Percentiles rank a stretch among this genome's conserved stretches.
Conservation (phyloP, 2,113 vertebrate genomes). For the Tor tambroides region DNA sequence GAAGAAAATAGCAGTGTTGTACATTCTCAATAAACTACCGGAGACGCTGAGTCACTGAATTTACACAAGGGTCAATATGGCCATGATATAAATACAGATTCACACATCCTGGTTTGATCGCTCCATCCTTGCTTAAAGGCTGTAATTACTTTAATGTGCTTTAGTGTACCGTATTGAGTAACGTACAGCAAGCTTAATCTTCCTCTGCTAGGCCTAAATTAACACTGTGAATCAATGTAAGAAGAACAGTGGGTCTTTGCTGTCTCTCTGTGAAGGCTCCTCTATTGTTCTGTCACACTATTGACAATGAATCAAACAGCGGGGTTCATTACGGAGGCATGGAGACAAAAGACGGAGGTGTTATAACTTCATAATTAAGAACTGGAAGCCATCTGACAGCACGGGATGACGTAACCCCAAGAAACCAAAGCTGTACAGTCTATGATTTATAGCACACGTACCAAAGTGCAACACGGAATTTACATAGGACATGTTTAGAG, state of each 20-base stretch:
- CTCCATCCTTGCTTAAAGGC: slow-evolving; percentile 35
- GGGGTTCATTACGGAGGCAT: slow-evolving; percentile 31
- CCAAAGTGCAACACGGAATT: slow-evolving; percentile 33
- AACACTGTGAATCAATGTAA: slow-evolving; percentile 53
- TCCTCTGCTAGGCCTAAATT: slow-evolving; percentile 53
- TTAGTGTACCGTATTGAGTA: slow-evolving; percentile 45
- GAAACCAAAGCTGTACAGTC: slow-evolving; percentile 29
- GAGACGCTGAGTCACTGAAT: slow-evolving; percentile 10
- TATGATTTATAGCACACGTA: slow-evolving; percentile 31
- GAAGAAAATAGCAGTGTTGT: slow-evolving; percentile 14
- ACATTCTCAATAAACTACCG: neutral
- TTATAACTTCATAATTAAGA: slow-evolving; percentile 56
- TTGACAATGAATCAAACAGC: slow-evolving; percentile 55
- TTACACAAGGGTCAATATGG: slow-evolving; percentile 27
- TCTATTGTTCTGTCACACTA: slow-evolving; percentile 54
- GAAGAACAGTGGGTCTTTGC: slow-evolving; percentile 43
- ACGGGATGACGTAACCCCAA: slow-evolving; percentile 49
- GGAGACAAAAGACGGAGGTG: slow-evolving; percentile 51
- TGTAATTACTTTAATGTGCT: slow-evolving; percentile 54
- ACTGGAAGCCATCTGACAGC: slow-evolving; percentile 54
- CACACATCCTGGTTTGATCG: slow-evolving; percentile 39
- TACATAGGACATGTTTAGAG: slow-evolving; percentile 19
- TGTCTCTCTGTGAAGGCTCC: slow-evolving; percentile 43
- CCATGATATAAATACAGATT: slow-evolving; percentile 39
- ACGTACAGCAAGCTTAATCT: slow-evolving; percentile 45